Evolutionary conservation across 2,888 invertebrate genomes (phyloP).

Genomic region (Apotomis betuletana): DNA sequence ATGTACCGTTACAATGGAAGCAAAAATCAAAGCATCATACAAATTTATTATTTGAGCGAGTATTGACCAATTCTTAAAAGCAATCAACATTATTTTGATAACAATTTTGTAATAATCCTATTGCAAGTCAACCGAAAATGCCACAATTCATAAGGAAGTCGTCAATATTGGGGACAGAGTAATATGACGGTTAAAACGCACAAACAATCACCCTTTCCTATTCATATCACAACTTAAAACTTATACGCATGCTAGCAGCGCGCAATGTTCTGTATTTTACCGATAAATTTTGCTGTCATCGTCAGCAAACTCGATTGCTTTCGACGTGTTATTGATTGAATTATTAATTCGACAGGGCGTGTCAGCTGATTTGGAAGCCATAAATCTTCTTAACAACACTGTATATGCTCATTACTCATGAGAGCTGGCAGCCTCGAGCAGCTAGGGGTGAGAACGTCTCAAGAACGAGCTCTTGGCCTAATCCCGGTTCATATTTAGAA

Average conservation of each 20-base stretch:
- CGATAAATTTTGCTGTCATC: not conserved
- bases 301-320: not conserved
- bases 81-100: too few species aligned
- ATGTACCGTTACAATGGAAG: not conserved
- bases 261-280: not conserved
- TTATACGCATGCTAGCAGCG: too few species aligned
- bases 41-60: too few species aligned
- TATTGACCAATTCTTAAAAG: too few species aligned
- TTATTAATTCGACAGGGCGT: constrained; percentile 31
- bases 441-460: constrained; percentile 71
- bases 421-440: constrained; percentile 63
- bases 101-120: too few species aligned
- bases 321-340: constrained; percentile 12
- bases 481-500: constrained; percentile 70
- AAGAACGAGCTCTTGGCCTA: constrained; percentile 75
- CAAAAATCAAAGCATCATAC: too few species aligned
- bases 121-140: too few species aligned
- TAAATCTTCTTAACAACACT: constrained; percentile 59
- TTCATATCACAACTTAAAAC: too few species aligned
- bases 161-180: too few species aligned
- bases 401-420: constrained; percentile 57
- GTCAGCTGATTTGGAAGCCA: constrained; percentile 46
- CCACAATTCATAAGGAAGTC: too few species aligned
- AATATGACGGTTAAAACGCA: too few species aligned
- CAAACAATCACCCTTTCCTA: too few species aligned